Conservation (phyloP, 2,113 vertebrate genomes). For the Myrmecobius fasciatus region DNA sequence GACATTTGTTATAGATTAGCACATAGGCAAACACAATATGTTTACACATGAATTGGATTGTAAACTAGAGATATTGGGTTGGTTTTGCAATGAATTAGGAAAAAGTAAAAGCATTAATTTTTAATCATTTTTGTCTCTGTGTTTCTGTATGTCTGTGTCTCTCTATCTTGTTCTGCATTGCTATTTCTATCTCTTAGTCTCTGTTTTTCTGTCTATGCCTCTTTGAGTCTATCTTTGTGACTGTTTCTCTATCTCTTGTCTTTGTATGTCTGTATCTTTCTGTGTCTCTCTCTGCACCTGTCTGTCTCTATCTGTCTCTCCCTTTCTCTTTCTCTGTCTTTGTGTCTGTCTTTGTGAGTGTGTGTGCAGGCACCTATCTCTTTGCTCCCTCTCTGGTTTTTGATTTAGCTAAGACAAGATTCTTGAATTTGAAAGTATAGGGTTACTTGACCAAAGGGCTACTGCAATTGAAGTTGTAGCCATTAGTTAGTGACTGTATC, state of each 20-base stretch:
- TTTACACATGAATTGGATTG: not conserved
- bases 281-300: no score
- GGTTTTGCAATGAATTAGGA: not conserved
- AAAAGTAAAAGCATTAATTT: not conserved
- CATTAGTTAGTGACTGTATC: not conserved
- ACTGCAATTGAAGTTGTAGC: not conserved
- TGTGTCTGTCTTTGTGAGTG: no score
- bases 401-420: not conserved
- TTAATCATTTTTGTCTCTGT: not conserved
- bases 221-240: not conserved
- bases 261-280: no score
- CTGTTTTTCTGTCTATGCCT: no score
- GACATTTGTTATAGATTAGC: not conserved
- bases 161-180: no score
- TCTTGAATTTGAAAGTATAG: not conserved
- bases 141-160: no score
- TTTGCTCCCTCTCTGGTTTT: not conserved
- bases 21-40: slow-evolving; percentile 1
- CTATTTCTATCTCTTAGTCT: not conserved
- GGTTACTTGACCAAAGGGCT: not conserved
- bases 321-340: no score
- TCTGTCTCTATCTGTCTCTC: not conserved
- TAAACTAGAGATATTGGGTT: not conserved
- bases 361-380: no score
- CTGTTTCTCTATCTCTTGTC: no score